These are phyloP conservation scores for Gymnopithys bicolor DNA, from an alignment of 2,797 vertebrate species.

Conservation along the genomic window DNA sequence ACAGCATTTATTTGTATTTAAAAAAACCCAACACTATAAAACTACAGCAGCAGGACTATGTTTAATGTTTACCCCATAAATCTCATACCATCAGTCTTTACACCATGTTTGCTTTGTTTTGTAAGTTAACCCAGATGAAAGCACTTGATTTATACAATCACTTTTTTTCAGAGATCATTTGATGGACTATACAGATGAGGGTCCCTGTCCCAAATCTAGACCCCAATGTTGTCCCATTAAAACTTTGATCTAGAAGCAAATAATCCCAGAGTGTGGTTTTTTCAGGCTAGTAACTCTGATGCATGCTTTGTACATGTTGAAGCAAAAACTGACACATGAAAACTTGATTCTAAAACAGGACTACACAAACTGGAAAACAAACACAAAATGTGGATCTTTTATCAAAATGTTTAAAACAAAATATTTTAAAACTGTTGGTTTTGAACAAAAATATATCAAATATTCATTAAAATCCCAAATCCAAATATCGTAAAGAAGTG, in stretches of 20 bases:
- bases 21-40: rapidly evolving
- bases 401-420: not conserved
- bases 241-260: not conserved
- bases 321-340: not conserved
- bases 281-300: not conserved
- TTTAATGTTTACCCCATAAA: not conserved
- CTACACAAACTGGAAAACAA: not conserved
- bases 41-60: not conserved
- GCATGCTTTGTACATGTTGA: not conserved
- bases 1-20: not conserved
- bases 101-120: not conserved
- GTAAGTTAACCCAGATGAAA: not conserved
- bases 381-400: not conserved
- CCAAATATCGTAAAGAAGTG: not conserved
- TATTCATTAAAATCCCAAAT: not conserved
- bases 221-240: not conserved
- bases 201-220: not conserved
- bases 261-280: not conserved
- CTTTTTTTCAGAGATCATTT: not conserved
- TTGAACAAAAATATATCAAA: not conserved
- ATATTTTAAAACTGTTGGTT: not conserved
- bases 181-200: not conserved
- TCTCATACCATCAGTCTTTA: not conserved
- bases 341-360: not conserved
- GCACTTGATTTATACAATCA: not conserved